phyloP scores from a whole-genome alignment of 1,140 invertebrate species.

The Euwallacea similis region DNA sequence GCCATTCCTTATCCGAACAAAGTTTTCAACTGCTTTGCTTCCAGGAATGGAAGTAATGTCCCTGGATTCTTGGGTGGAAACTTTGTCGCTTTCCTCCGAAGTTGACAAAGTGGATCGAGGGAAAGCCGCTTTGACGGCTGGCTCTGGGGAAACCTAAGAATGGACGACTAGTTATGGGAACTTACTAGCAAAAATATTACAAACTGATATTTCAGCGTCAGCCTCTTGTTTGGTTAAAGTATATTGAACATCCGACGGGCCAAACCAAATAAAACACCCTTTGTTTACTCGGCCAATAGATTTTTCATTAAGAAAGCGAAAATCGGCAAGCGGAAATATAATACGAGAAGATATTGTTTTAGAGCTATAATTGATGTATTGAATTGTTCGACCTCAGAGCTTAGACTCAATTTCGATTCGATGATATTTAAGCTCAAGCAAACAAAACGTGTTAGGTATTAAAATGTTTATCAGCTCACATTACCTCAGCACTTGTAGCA shows the following conservation, averaged over 20 bases:
- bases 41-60: background rate
- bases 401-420: background rate
- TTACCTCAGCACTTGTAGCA: no score
- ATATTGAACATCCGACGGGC: slow-evolving; percentile 9
- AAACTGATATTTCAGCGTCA: background rate
- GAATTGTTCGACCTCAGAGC: background rate
- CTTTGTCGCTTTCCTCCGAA: background rate
- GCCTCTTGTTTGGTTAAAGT: slow-evolving; percentile 17
- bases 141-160: background rate
- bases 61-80: background rate
- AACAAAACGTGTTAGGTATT: no score
- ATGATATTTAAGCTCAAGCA: background rate
- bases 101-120: slow-evolving; percentile 7
- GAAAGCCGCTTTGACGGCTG: background rate
- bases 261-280: slow-evolving; percentile 22
- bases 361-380: slow-evolving; percentile 10
- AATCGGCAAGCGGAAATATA: slow-evolving; percentile 11
- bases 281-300: slow-evolving; percentile 16
- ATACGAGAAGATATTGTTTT: slow-evolving; percentile 17
- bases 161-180: background rate
- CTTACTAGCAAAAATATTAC: background rate
- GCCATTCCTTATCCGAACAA: slow-evolving; percentile 2
- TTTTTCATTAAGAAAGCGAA: slow-evolving; percentile 20
- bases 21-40: slow-evolving; percentile 3
- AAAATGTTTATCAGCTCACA: no score